Base-by-base conservation (phyloP, 1,140 invertebrate genomes). In the Philotrypesis tridentata region DNA sequence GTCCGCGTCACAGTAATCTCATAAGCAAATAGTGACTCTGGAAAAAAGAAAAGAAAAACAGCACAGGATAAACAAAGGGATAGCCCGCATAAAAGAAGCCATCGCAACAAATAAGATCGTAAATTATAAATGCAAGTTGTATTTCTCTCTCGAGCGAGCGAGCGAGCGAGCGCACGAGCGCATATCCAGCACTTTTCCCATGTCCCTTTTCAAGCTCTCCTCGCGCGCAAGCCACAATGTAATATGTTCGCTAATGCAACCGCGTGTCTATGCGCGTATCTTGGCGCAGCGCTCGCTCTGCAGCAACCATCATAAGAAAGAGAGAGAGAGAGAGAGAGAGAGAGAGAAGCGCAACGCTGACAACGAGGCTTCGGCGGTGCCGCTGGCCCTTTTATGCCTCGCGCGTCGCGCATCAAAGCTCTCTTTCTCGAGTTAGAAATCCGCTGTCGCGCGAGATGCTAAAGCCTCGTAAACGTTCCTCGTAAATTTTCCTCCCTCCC, bases 301-400 rank as follows among this genome's bases (percentile, higher is more conserved):
- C 63, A 27, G 63, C 63, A 11, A 21, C 23, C 23, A 21, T 12
- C 60, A 27, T 29, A 63, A 72, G 25, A 65, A 74, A 25, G 27
- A n/a, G n/a, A n/a, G n/a, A n/a, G n/a, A n/a, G n/a, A n/a, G n/a
- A n/a, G n/a, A n/a, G n/a, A n/a, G n/a, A n/a, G n/a, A n/a, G n/a
- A n/a, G n/a, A 65, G 27, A 9, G n/a, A 77, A 73, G 37, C 27
- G 25, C 29, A 68, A 80, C 8, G 27, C 25, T 55, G 5, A 65
- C 37, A 21, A 76, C 40, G 60, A 40, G 74, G n/a, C 27, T 65
- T 33, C 27, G 74, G 33, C n/a, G 33, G 29, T 65, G 60, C 60
- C 11, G 65, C 65, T 65, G 74, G n/a, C 60, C 73, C 33, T 37
- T 76, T 74, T 74, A 61, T 33, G 48, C 48, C n/a, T 37, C 33